phyloP scores from a whole-genome alignment of 2,888 invertebrate genomes.

The Stenurella melanura region DNA sequence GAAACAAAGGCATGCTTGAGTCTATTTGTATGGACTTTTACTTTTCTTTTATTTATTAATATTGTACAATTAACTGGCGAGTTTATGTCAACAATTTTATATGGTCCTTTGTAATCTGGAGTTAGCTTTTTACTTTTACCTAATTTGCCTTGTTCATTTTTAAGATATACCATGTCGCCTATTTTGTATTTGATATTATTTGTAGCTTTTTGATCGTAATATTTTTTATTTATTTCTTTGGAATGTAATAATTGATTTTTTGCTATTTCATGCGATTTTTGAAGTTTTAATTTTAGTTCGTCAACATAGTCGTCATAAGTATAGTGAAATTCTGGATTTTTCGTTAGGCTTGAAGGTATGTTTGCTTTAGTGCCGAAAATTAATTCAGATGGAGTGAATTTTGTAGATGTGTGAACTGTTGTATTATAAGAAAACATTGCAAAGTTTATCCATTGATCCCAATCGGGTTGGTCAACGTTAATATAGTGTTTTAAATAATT shows the following conservation, averaged over 20 bases:
- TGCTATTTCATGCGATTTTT: no score
- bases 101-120: conserved; percentile 40
- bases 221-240: conserved; percentile 55
- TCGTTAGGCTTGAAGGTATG: no score
- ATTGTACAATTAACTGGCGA: conserved; percentile 42
- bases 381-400: conserved; percentile 65
- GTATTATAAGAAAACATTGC: conserved; percentile 67
- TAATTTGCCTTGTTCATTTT: conserved; percentile 33
- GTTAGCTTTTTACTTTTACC: conserved; percentile 41
- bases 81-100: conserved; percentile 32
- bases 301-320: no score
- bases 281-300: no score
- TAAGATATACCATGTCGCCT: conserved; percentile 28
- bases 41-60: conserved; percentile 39
- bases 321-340: no score
- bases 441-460: no score
- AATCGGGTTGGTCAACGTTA: no score
- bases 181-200: conserved; percentile 20
- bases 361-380: no score
- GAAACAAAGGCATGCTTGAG: conserved; percentile 46
- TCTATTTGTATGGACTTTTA: conserved; percentile 40
- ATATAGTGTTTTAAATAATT: no score
- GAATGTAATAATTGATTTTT: conserved; percentile 49
- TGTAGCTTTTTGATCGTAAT: conserved; percentile 45
- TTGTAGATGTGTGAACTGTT: conserved; percentile 62